A percentile compares a stretch with the other conserved stretches of the same genome.
Evolutionary conservation across 2,113 vertebrate genomes (phyloP).

Genomic region (Larimichthys polyactis): DNA sequence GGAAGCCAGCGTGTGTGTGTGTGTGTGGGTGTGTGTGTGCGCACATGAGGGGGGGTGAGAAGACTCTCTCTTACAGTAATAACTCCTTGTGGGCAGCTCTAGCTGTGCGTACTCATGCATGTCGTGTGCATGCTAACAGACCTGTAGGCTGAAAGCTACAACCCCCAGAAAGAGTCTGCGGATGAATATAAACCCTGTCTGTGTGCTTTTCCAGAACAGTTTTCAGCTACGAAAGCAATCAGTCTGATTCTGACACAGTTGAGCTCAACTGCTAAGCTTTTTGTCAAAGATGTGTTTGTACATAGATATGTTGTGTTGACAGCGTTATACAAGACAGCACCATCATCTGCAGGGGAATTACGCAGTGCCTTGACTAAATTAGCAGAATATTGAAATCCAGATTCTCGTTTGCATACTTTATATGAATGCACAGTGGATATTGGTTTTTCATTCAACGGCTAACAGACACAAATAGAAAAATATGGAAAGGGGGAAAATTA

Average conservation of each 20-base stretch:
- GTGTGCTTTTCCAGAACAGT: conserved; percentile 48
- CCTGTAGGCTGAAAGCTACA: conserved; percentile 53
- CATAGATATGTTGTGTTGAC: conserved; percentile 62
- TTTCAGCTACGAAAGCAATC: conserved; percentile 30
- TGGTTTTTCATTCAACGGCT: neutral
- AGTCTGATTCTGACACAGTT: conserved; percentile 31
- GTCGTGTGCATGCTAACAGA: conserved; percentile 45
- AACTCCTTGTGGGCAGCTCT: conserved; percentile 41
- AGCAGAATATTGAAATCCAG: conserved; percentile 38
- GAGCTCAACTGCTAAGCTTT: conserved; percentile 43
- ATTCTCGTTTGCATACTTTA: neutral
- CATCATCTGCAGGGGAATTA: conserved; percentile 44
- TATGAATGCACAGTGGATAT: neutral
- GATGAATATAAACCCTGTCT: conserved; percentile 54
- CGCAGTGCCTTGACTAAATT: conserved; percentile 10
- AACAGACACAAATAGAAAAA: neutral
- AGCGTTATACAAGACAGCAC: conserved; percentile 36
- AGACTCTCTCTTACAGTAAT: conserved; percentile 40
- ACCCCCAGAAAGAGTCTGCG: conserved; percentile 38
- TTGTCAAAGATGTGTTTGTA: conserved; percentile 56
- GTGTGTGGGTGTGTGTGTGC: neutral
- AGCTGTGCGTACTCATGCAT: conserved; percentile 23
- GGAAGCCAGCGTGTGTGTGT: neutral
- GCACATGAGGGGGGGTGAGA: neutral
- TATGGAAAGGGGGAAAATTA: neutral